phyloP scores from a whole-genome alignment of 2,113 vertebrate genomes.

The Poicephalus meyeri region DNA sequence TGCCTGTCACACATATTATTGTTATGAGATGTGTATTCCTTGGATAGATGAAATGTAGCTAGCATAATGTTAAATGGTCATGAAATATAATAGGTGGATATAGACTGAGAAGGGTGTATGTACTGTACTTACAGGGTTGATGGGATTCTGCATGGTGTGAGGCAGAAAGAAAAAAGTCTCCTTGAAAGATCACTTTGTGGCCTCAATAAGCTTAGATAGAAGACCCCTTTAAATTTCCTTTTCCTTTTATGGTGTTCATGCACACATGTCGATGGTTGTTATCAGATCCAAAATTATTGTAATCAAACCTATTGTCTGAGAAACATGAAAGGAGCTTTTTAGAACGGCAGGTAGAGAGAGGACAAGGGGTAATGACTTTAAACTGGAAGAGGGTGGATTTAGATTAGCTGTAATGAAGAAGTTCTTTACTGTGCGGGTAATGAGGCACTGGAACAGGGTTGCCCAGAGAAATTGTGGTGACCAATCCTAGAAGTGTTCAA shows the following conservation, averaged over 20 bases:
- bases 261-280: not conserved
- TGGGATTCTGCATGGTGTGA: not conserved
- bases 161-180: not conserved
- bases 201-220: not conserved
- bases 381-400: not conserved
- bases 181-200: not conserved
- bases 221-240: not conserved
- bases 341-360: not conserved
- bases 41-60: not conserved
- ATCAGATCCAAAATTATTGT: not conserved
- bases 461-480: not conserved
- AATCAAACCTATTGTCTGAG: not conserved
- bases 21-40: not conserved
- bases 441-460: not conserved
- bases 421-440: not conserved
- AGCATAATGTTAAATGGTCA: not conserved
- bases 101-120: not conserved
- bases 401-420: not conserved
- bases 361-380: not conserved
- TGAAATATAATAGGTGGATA: not conserved
- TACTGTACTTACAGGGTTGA: not conserved
- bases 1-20: not conserved
- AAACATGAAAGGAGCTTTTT: not conserved
- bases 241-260: not conserved
- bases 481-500: not conserved